Evolutionary conservation across 2,888 invertebrate genomes (phyloP).

Genomic region (Eupithecia dodoneata): DNA sequence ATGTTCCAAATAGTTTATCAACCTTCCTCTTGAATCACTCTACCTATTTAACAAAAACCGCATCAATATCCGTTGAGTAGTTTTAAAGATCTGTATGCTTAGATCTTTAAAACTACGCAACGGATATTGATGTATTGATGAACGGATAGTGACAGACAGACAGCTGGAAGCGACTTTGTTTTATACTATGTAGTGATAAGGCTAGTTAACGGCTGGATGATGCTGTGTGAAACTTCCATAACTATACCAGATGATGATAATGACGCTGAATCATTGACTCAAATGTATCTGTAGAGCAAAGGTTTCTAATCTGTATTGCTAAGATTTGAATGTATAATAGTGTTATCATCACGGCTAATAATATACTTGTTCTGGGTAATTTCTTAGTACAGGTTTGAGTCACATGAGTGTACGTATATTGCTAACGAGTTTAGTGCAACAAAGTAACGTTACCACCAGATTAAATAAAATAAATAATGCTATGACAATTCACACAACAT

Average conservation of each 20-base stretch:
- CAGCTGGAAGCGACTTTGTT: too few species aligned
- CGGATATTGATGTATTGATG: too few species aligned
- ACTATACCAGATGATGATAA: neutral
- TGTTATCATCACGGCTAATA: constrained; percentile 21
- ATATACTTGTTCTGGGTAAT: constrained; percentile 11
- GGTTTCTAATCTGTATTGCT: neutral
- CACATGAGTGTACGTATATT: constrained; percentile 11
- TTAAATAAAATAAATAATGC: too few species aligned
- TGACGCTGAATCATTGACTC: neutral
- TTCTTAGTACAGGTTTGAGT: constrained; percentile 25
- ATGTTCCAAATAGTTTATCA: too few species aligned
- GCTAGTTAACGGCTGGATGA: neutral
- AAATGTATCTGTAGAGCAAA: neutral
- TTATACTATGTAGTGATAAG: too few species aligned
- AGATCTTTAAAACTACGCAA: too few species aligned
- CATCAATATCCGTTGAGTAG: too few species aligned
- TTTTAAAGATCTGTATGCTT: too few species aligned
- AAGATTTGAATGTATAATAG: constrained; percentile 17
- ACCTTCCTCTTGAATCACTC: too few species aligned
- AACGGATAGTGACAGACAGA: too few species aligned
- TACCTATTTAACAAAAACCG: too few species aligned
- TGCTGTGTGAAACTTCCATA: neutral
- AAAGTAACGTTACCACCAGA: neutral
- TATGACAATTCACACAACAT: too few species aligned
- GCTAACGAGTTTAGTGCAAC: neutral